A percentile compares a stretch with the other conserved stretches of the same genome.
phyloP scores from a whole-genome alignment of 2,113 vertebrate species.

The Illadopsis cleaveri region DNA sequence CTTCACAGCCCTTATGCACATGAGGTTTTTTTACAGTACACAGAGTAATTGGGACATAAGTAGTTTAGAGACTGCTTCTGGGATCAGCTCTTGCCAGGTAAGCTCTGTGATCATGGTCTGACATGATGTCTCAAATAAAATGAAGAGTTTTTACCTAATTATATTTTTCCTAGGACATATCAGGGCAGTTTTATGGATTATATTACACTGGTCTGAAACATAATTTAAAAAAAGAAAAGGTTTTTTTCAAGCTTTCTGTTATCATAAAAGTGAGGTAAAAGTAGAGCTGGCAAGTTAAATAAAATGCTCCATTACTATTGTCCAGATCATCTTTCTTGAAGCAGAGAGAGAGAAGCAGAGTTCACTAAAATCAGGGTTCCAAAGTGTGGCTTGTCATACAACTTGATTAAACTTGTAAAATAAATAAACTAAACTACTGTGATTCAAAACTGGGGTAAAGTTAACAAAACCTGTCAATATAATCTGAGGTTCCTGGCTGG shows the following conservation, averaged over 20 bases:
- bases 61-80: background rate
- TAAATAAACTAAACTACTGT: background rate
- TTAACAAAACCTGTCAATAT: background rate
- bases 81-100: background rate
- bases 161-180: background rate
- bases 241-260: background rate
- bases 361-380: background rate
- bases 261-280: background rate
- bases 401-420: background rate
- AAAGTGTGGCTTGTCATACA: background rate
- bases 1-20: fast-evolving
- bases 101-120: background rate
- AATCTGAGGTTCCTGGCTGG: background rate
- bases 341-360: background rate
- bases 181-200: background rate
- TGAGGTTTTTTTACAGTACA: background rate
- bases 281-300: background rate
- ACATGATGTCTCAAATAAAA: background rate
- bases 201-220: background rate
- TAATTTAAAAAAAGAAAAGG: background rate
- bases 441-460: background rate
- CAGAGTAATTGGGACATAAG: background rate
- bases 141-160: background rate
- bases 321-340: background rate
- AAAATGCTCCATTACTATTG: background rate